A percentile compares a stretch with the other conserved stretches of the same genome.
phyloP scores from a whole-genome alignment of 2,888 invertebrate genomes.

The Meliscaeva auricollis region DNA sequence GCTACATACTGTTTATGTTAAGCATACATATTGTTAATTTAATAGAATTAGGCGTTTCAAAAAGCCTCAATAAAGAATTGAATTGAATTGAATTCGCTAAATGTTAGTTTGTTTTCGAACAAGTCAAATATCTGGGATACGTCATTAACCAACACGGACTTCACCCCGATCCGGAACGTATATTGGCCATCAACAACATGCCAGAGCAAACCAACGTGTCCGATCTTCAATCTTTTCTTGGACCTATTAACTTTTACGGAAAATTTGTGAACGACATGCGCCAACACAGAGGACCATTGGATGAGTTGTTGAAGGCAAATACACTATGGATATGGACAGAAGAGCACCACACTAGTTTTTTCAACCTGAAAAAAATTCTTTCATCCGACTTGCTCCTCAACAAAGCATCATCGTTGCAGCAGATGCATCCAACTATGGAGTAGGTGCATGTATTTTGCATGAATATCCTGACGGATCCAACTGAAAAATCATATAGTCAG shows the following conservation, averaged over 20 bases:
- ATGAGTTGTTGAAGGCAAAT: constrained; percentile 58
- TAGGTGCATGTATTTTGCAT: constrained; percentile 72
- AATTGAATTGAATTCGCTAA: no score
- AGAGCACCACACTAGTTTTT: constrained; percentile 33
- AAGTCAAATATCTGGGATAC: constrained; percentile 62
- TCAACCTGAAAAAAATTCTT: constrained; percentile 62
- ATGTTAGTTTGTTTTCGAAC: constrained; percentile 54
- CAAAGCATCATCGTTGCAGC: constrained; percentile 71
- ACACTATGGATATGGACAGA: constrained; percentile 57
- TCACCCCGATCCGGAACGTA: constrained; percentile 59
- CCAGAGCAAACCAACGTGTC: constrained; percentile 67
- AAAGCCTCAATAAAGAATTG: no score
- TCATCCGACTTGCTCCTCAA: constrained; percentile 63
- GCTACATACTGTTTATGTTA: no score
- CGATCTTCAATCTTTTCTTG: constrained; percentile 74
- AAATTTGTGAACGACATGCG: constrained; percentile 69
- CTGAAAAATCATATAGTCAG: constrained; percentile 80
- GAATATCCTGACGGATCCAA: constrained; percentile 77
- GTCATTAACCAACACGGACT: constrained; percentile 65
- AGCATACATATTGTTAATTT: no score
- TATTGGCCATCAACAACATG: constrained; percentile 61
- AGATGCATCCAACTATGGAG: constrained; percentile 73
- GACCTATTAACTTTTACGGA: constrained; percentile 70
- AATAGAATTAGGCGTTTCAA: no score
- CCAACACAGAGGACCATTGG: constrained; percentile 59